Evolutionary conservation across 2,797 vertebrate genomes (phyloP).

Genomic region (Champsocephalus esox): DNA sequence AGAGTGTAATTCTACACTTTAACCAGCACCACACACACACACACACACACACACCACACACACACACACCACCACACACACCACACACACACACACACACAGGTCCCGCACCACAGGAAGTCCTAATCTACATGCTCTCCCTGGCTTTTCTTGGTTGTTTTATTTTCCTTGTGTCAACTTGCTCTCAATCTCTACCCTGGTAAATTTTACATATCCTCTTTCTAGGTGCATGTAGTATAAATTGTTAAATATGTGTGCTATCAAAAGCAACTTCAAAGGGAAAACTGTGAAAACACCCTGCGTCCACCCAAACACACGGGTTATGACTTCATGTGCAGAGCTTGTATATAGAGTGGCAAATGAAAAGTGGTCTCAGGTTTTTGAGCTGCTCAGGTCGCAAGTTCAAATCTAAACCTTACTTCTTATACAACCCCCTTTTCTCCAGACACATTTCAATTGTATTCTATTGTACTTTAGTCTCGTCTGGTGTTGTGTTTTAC

Average conservation of each 20-base stretch:
- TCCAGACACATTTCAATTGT: not conserved
- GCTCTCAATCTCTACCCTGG: conserved; percentile 33
- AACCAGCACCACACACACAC: conserved; percentile 23
- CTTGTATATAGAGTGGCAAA: conserved; percentile 51
- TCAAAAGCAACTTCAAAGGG: conserved; percentile 63
- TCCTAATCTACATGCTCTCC: conserved; percentile 47
- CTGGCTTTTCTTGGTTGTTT: conserved; percentile 49
- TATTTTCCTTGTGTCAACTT: conserved; percentile 54
- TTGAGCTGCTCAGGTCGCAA: conserved; percentile 41
- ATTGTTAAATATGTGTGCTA: conserved; percentile 67
- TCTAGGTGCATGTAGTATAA: conserved; percentile 55
- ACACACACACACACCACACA: conserved; percentile 38
- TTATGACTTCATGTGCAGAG: conserved; percentile 52
- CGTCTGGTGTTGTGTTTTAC: conserved; percentile 17
- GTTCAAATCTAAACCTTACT: conserved; percentile 55
- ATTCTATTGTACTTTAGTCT: conserved; percentile 13
- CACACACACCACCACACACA: conserved; percentile 25
- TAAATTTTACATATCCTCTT: conserved; percentile 61
- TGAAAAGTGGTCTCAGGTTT: conserved; percentile 65
- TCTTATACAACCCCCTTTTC: conserved; percentile 4
- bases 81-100: conserved; percentile 33
- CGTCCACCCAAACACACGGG: conserved; percentile 20
- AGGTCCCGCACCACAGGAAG: conserved; percentile 36
- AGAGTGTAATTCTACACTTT: conserved; percentile 51
- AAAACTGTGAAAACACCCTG: conserved; percentile 63